Evolutionary conservation across 2,888 invertebrate genomes (phyloP).

Genomic region (Iphiclides podalirius): DNA sequence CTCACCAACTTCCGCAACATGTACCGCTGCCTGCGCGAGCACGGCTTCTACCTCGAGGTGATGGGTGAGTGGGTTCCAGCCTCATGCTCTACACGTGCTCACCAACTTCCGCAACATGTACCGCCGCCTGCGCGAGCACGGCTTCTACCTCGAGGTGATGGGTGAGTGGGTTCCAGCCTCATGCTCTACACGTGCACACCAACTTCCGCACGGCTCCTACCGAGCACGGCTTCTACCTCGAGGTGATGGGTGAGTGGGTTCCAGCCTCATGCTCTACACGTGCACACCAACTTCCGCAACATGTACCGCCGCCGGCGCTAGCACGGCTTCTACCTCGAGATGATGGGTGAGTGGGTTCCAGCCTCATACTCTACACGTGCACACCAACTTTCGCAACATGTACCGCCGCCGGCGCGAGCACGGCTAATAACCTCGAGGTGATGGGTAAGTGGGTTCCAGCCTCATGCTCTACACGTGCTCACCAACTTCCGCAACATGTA

Average conservation of each 20-base stretch:
- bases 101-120: conserved; percentile 98
- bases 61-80: conserved; percentile 85
- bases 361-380: too few species aligned
- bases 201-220: conserved; percentile 95
- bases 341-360: conserved; percentile 83
- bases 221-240: conserved; percentile 94
- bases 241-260: conserved; percentile 91
- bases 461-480: too few species aligned
- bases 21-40: conserved; percentile 94
- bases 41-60: conserved; percentile 97
- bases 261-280: too few species aligned
- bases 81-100: too few species aligned
- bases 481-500: conserved; percentile 98
- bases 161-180: too few species aligned
- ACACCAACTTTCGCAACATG: conserved; percentile 97
- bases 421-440: conserved; percentile 97
- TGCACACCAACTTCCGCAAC: conserved; percentile 97
- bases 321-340: conserved; percentile 96
- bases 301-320: conserved; percentile 96
- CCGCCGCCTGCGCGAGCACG: conserved; percentile 92
- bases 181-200: conserved; percentile 98
- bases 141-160: conserved; percentile 97
- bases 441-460: conserved; percentile 85
- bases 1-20: conserved; percentile 98
- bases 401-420: conserved; percentile 94